A percentile compares a stretch with the other conserved stretches of the same genome.
Evolutionary conservation across 2,113 vertebrate species (phyloP).

Genomic region (Mesoclemmys tuberculata): DNA sequence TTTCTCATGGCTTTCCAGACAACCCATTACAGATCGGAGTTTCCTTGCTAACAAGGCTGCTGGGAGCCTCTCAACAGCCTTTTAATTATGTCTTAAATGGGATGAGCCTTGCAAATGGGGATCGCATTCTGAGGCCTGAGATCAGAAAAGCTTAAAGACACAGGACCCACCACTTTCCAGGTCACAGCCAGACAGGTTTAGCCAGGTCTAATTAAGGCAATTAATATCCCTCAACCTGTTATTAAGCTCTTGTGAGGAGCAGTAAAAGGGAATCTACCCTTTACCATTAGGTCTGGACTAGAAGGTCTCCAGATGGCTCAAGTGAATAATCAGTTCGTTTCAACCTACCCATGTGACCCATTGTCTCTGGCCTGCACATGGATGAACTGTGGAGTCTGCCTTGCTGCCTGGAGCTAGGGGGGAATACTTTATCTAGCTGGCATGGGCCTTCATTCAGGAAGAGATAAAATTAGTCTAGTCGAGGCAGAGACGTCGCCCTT

Average conservation of each 20-base stretch:
- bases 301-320: background rate
- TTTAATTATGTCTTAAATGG: constrained; percentile 40
- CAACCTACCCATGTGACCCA: background rate
- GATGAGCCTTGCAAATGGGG: constrained; percentile 28
- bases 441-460: background rate
- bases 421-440: background rate
- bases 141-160: constrained; percentile 56
- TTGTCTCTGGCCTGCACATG: no score
- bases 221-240: constrained; percentile 74
- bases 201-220: constrained; percentile 70
- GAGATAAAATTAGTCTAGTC: background rate
- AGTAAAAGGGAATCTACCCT: constrained; percentile 62
- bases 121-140: constrained; percentile 42
- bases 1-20: background rate
- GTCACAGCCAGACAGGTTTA: constrained; percentile 72
- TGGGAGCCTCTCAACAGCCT: constrained; percentile 23
- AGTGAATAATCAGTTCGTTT: constrained; percentile 64
- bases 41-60: background rate
- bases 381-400: rapidly evolving
- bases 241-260: constrained; percentile 58
- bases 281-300: constrained; percentile 39
- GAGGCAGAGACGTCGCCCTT: background rate
- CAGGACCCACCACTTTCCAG: constrained; percentile 52
- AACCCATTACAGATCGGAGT: background rate
- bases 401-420: background rate